Base-by-base conservation (phyloP, 2,113 vertebrate genomes). In the Ailurus styani region DNA sequence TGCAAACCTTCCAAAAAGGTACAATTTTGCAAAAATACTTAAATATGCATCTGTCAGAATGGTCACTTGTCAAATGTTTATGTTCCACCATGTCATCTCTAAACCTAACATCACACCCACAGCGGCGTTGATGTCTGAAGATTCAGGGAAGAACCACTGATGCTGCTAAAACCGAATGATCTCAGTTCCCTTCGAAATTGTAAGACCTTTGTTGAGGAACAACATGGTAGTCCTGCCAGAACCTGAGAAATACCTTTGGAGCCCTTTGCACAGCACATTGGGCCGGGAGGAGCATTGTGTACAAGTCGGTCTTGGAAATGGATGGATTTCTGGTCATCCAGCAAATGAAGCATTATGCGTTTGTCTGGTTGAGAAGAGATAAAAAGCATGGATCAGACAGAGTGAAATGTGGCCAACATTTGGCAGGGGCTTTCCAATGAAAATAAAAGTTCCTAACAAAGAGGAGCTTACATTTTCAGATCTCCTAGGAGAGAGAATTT, bases 361-460 rank as follows among this genome's bases (percentile, higher is more conserved):
- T 90, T 78, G 87, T 91, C 88, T 77, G 54, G 55, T 97, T 93
- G 94, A 73, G 95, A 98, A 87, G 82, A 98, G 85, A 98, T 91
- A 96, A 45, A 96, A 96, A 97, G 77, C 75, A 21, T 96, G 83
- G 68, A 57, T 77, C 29, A 45, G 97, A 94, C 14, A 66, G 45
- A 93, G 81, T 94, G 83, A 98, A 97, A 95, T 52, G 94, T 95
- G 72, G 50, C 27, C 84, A 96, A 64, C 0, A 0, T 91, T 95
- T 94, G 96, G 90, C 94, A 75, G 75, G 29, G n/a, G 62, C 92
- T 98, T 98, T 50, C 84, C 93, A 92, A 7, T 78, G 89, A 66
- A 97, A 97, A 97, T 21, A 87, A 98, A 88, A 97, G 14, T 42
- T 96, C 40, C 82, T 95, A 95, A 81, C 84, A 95, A 93, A 96